Evolutionary conservation across 2,797 vertebrate genomes (phyloP), one percentile per base, ranked within the genome.

Genomic region (Enteromius treurensis): DNA sequence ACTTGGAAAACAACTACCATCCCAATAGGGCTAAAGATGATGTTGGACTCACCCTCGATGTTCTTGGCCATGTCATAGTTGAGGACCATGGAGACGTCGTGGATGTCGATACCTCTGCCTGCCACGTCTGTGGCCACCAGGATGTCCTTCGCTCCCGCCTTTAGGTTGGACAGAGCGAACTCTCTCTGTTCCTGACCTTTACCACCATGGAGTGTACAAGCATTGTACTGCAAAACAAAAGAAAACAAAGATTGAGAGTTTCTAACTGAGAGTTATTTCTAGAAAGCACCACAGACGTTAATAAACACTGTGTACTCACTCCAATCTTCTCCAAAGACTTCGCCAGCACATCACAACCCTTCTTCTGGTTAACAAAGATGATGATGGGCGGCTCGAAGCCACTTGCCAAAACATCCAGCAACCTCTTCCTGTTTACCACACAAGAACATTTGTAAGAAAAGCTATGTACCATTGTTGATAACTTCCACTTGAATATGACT

Each of bases 1-100:
- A 53, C 49, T 7, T 53, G 49, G 17, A 7, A 53, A 53, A 53
- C 49, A 53, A 53, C 19, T 53, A 21, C 19, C 1, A 21, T 55
- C 53, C 3, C 8, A n/a, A 55, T 55, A 58, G 21, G 21, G 9
- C 21, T 58, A 10, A 23, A 64, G 58, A 26, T 9, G 1, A 58
- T 45, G 26, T 32, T 37, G 11, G 26, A 40, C 93, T 92, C 87
- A 98, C 98, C 98, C 94, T 99, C 98, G 9, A 99, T 99, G 91
- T 99, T 99, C 92, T 99, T 99, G 62, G 98, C 98, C 98, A 99
- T 99, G 92, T 99, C 98, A 1, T 99, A 99, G 94, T 99, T 99
- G 84, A 99, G 85, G 3, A 99, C 98, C 97, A 98, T 99, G 23
- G 98, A 99, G 47, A 99, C 98, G 29, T 99, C 98, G 0, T 99